Evolutionary conservation across 2,888 invertebrate species (phyloP), one percentile per base, ranked within the genome.

Genomic region (Oligia fasciuncula): DNA sequence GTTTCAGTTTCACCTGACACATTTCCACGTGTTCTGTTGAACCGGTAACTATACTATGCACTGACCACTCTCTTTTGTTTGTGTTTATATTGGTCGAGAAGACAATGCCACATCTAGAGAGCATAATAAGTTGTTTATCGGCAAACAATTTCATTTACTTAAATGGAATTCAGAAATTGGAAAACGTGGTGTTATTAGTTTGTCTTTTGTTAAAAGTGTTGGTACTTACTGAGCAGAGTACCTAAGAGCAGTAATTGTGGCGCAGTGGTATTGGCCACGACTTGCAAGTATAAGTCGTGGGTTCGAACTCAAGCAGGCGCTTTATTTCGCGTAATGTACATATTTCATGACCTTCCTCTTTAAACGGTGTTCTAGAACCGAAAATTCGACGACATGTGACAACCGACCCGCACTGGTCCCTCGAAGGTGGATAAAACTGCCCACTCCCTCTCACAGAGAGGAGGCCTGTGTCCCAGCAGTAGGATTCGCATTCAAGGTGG

Each of bases 1-100:
- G 75, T 70, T 69, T 79, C 40, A 65, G 65, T 76, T 80, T 84
- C 73, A 80, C 76, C 63, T 70, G 69, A 76, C 74, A 76, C 19
- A 69, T 54, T 62, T 81, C 49, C 73, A 72, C 60, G 57, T 77
- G 67, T 74, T 70, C 68, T 68, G 35, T 54, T 71, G 0, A 65
- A 73, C 60, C 40, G 29, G 54, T 62, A 13, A n/a, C n/a, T 51
- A 23, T 14, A n/a, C n/a, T 43, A 23, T 49, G 23, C 40, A 63
- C 29, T 35, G 14, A 29, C n/a, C 62, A 57, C 4, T 60, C 8
- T 51, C 29, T n/a, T 76, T 49, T 54, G 54, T 71, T 75, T 57
- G 40, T 57, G 23, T 46, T 60, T 70, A n/a, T 40, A 57, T 75
- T 51, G 14, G 13, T 46, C 51, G 29, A 54, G 54, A 57, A 82